phyloP scores from a whole-genome alignment of 1,140 invertebrate genomes.

The Copidosoma floridanum region DNA sequence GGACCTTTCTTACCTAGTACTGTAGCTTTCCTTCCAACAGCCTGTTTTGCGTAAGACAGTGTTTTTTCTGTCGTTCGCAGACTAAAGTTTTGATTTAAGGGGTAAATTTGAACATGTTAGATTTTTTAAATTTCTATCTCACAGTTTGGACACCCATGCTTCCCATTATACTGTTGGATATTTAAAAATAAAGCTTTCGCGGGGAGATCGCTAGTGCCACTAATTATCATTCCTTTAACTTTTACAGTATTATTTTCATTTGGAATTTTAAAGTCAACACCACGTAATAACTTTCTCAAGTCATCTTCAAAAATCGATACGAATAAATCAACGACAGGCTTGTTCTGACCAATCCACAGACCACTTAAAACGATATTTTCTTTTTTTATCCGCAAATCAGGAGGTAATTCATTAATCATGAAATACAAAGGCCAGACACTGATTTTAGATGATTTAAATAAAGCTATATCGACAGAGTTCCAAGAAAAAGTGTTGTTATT shows the following conservation, averaged over 20 bases:
- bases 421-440: background rate
- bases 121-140: background rate
- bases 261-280: background rate
- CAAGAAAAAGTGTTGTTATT: background rate
- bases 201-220: background rate
- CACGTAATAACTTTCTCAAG: background rate
- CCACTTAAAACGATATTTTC: background rate
- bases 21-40: background rate
- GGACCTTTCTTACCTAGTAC: constrained; percentile 28
- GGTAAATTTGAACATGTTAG: constrained; percentile 10
- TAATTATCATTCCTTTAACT: background rate
- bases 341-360: background rate
- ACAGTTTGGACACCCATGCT: constrained; percentile 18
- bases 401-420: background rate
- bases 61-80: constrained; percentile 26
- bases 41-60: constrained; percentile 7
- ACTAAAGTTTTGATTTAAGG: background rate
- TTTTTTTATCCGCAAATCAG: background rate
- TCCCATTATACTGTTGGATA: constrained; percentile 17
- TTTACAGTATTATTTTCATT: background rate
- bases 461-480: background rate
- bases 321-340: background rate
- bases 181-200: constrained; percentile 21
- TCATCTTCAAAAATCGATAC: background rate
- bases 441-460: background rate